A percentile compares a stretch with the other conserved stretches of the same genome.
Conservation (phyloP, 2,797 vertebrate species). For the Buceros bicornis region DNA sequence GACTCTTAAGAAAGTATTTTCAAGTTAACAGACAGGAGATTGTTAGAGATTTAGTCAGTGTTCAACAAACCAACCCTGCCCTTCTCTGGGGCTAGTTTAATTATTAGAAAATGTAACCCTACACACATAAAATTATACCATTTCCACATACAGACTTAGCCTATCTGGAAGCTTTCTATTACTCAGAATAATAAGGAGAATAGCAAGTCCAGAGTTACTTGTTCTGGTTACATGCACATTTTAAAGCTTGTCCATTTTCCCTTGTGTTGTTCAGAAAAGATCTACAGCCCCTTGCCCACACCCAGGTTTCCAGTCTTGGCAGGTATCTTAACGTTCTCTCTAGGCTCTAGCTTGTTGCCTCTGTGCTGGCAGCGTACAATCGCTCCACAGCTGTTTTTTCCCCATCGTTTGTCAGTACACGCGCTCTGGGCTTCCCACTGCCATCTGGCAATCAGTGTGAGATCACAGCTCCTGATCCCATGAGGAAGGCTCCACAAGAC, state of each 20-base stretch:
- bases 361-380: background rate
- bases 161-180: background rate
- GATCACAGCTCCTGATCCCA: conserved; percentile 46
- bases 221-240: background rate
- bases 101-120: background rate
- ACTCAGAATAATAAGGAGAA: background rate
- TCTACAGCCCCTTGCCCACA: background rate
- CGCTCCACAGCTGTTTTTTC: background rate
- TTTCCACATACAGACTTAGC: background rate
- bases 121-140: background rate
- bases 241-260: background rate
- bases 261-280: background rate
- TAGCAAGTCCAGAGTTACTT: background rate
- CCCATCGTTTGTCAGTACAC: conserved; percentile 6
- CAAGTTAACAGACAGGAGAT: background rate
- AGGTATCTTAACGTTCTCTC: background rate
- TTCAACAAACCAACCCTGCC: background rate
- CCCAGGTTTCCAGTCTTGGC: background rate
- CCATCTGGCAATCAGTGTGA: conserved; percentile 57
- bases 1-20: background rate
- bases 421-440: background rate
- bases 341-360: background rate
- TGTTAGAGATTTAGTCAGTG: background rate
- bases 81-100: background rate
- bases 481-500: conserved; percentile 30